These are phyloP conservation scores for Colossoma macropomum DNA, from an alignment of 2,113 vertebrate genomes.

Conservation along the genomic window DNA sequence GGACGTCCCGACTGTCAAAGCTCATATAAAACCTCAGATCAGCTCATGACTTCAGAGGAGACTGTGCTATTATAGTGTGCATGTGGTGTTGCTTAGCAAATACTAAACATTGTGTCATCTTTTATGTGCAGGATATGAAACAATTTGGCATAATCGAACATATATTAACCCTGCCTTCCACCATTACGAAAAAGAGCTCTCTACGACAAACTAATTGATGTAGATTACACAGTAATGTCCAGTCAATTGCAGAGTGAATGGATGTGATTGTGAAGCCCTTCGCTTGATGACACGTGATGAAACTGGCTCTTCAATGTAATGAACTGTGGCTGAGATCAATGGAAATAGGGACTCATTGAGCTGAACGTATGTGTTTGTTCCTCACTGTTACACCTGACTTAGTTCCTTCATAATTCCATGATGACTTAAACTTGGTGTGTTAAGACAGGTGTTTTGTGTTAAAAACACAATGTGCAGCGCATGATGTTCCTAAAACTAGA, in stretches of 20 bases:
- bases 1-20: background rate
- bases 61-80: background rate
- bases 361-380: background rate
- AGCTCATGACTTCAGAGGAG: background rate
- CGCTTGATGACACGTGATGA: background rate
- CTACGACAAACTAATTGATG: background rate
- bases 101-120: background rate
- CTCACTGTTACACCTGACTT: background rate
- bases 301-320: background rate
- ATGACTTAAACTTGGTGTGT: background rate
- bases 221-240: background rate
- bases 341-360: background rate
- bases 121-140: background rate
- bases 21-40: background rate
- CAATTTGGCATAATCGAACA: background rate
- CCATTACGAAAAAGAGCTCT: background rate
- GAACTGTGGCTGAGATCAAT: background rate
- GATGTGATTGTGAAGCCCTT: background rate
- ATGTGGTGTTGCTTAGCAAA: background rate
- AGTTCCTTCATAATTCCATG: background rate
- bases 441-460: background rate
- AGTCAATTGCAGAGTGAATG: background rate
- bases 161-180: background rate
- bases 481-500: too few species aligned
- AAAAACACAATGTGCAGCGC: too few species aligned